Evolutionary conservation across 1,140 invertebrate species (phyloP).

Genomic region (Aphis gossypii): DNA sequence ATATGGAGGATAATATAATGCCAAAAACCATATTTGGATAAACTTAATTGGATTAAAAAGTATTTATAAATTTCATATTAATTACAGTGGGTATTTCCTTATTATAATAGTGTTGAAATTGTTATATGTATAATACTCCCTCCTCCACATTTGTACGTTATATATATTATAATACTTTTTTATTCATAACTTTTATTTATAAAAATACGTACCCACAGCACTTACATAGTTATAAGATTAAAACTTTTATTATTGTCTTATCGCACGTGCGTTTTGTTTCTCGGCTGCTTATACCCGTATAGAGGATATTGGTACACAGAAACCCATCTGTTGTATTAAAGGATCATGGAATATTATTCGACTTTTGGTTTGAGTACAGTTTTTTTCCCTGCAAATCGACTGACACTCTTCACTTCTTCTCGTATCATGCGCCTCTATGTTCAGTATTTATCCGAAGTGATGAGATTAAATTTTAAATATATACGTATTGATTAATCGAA

Average conservation of each 20-base stretch:
- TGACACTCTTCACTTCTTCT: background rate
- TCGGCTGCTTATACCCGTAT: background rate
- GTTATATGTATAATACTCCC: too few species aligned
- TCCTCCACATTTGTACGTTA: too few species aligned
- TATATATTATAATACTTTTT: background rate
- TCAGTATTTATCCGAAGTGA: background rate
- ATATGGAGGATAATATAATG: background rate
- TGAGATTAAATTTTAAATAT: background rate
- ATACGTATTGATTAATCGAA: background rate
- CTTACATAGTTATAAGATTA: background rate
- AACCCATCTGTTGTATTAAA: background rate
- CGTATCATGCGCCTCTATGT: too few species aligned
- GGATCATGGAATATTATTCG: background rate
- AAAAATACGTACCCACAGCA: background rate
- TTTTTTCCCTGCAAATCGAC: background rate
- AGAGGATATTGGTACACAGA: background rate
- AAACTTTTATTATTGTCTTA: conserved; percentile 29
- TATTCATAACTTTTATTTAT: background rate
- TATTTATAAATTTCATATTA: background rate
- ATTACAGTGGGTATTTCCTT: background rate
- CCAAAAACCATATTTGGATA: background rate
- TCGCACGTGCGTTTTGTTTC: conserved; percentile 1
- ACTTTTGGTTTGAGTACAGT: background rate
- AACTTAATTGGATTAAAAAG: background rate
- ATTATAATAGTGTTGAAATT: background rate